phyloP scores from a whole-genome alignment of 2,113 vertebrate genomes.

The Oenanthe melanoleuca region DNA sequence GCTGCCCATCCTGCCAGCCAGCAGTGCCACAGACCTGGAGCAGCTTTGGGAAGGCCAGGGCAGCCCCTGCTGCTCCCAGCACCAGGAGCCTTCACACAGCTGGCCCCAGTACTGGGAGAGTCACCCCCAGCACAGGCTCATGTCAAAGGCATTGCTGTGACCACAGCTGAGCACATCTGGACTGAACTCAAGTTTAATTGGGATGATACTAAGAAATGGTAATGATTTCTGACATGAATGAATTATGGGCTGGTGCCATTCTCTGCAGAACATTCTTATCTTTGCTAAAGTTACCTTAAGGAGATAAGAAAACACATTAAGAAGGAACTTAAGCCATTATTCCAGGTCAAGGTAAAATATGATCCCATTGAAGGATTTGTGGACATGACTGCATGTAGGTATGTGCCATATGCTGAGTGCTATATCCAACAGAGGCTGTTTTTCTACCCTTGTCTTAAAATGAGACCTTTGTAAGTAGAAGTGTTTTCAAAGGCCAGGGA shows the following conservation, averaged over 20 bases:
- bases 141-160: background rate
- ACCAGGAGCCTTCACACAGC: background rate
- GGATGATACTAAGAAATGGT: background rate
- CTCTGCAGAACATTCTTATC: background rate
- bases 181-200: background rate
- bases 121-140: background rate
- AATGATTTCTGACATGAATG: background rate
- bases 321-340: background rate
- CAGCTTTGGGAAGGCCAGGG: accelerated
- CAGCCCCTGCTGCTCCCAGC: background rate
- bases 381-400: background rate
- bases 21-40: background rate
- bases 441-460: background rate
- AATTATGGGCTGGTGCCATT: background rate
- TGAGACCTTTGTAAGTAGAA: background rate
- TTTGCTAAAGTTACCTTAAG: background rate
- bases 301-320: background rate
- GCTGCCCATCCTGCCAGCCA: background rate
- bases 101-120: background rate
- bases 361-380: background rate
- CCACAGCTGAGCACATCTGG: background rate
- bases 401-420: background rate
- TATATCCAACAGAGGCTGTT: accelerated
- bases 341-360: background rate
- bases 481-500: background rate